Evolutionary conservation across 2,888 invertebrate species (phyloP), one percentile per base, ranked within the genome.

Genomic region (Eilema sororculum): DNA sequence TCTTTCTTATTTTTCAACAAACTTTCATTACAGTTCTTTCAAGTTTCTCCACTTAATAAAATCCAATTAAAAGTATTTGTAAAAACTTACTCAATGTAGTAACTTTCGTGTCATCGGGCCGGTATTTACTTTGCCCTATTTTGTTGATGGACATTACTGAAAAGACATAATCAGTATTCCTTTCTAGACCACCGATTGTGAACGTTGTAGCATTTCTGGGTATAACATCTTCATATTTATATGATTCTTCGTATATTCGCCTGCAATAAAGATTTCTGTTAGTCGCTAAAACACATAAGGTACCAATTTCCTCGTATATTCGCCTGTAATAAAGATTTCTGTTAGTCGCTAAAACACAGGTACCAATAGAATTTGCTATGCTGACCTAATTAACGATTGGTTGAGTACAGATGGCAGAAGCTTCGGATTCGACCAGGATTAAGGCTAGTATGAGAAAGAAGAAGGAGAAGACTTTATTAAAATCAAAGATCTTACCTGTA

Each of bases 131-230:
- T 80, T 97, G 97, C 9, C 99, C 99, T 65, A 98, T 96, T 84
- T 97, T 97, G 91, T 99, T 99, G 85, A 97, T 97, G 0, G 98
- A 97, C 97, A 98, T 97, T 8, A 99, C 97, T n/a, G 98, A 98
- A 90, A 99, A 98, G 2, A 98, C 96, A 88, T 99, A 99, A 84
- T 98, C 97, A 0, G 98, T 98, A 73, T 97, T 98, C 73, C 98
- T 96, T 68, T 97, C 97, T 62, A 99, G 95, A 8, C 97, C 97
- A 65, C 95, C 96, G 20, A 99, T 96, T 1, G 96, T 96, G 88
- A 96, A 97, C 56, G 96, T 95, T 0, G 95, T 94, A 0, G 93
- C 78, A 95, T 97, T 87, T 92, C 95, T 96, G 63, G 97, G 97
- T 9, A 96, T 89, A 0, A 98, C 97, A 87, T 99, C 99, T 84